These are phyloP conservation scores for Manis crassicaudata DNA, from an alignment of 2,797 vertebrate genomes.

Conservation along the genomic window DNA sequence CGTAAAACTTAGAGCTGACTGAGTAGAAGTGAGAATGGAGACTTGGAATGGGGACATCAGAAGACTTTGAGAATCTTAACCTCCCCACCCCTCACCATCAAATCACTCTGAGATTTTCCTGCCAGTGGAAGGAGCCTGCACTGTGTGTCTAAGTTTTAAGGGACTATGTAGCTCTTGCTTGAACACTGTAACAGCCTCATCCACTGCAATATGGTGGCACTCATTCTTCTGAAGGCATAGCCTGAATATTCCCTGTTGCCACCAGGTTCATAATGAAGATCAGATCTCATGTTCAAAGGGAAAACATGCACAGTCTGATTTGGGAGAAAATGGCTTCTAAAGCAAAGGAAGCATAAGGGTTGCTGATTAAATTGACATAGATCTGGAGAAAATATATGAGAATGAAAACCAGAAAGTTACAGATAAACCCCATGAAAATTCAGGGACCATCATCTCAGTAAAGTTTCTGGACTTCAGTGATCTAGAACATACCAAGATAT, in stretches of 20 bases:
- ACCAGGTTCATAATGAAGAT: not conserved
- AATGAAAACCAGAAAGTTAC: not conserved
- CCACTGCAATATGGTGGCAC: not conserved
- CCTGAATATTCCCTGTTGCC: not conserved
- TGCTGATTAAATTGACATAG: not conserved
- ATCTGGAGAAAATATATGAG: not conserved
- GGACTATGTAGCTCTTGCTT: not conserved
- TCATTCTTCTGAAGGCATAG: not conserved
- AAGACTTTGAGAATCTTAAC: not conserved
- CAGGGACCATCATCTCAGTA: not conserved
- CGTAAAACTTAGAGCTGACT: not conserved
- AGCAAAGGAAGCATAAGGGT: not conserved
- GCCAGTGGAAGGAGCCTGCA: not conserved
- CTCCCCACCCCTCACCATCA: not conserved
- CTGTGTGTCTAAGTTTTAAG: not conserved
- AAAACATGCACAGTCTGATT: not conserved
- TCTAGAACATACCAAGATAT: not conserved
- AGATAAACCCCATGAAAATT: slow-evolving; percentile 12
- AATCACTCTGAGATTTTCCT: not conserved
- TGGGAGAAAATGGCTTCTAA: not conserved
- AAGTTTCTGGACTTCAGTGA: not conserved
- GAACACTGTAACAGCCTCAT: not conserved
- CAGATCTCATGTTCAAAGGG: not conserved
- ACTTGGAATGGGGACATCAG: not conserved
- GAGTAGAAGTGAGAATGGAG: not conserved